Conservation (phyloP, 2,113 vertebrate genomes). For the Montifringilla adamsi region DNA sequence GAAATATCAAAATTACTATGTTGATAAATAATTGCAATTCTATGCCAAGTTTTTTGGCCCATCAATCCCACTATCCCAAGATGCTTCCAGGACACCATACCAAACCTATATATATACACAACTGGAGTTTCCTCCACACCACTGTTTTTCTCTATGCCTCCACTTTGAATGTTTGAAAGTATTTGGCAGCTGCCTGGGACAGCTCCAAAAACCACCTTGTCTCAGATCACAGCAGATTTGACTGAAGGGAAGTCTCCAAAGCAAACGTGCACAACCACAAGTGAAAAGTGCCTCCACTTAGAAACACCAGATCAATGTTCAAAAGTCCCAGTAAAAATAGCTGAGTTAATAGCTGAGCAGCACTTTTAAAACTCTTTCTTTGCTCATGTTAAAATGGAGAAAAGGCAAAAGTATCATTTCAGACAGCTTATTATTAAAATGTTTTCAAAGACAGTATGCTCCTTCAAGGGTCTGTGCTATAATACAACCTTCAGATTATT, state of each 20-base stretch:
- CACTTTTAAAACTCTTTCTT: background rate
- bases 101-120: background rate
- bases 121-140: background rate
- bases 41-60: background rate
- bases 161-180: background rate
- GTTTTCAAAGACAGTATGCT: background rate
- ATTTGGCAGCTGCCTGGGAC: background rate
- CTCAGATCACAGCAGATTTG: background rate
- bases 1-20: background rate
- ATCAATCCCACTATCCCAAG: background rate
- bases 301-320: background rate
- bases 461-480: background rate
- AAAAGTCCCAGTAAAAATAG: background rate
- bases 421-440: background rate
- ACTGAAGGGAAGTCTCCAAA: background rate
- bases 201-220: background rate
- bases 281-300: background rate
- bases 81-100: background rate
- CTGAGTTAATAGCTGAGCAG: background rate
- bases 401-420: background rate
- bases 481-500: background rate
- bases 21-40: background rate
- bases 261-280: background rate
- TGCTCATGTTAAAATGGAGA: background rate
- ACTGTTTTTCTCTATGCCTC: background rate